Percentiles rank a stretch among this genome's conserved stretches.
These are phyloP conservation scores for Sigmodon hispidus DNA, from an alignment of 2,113 vertebrate species.

Conservation along the genomic window DNA sequence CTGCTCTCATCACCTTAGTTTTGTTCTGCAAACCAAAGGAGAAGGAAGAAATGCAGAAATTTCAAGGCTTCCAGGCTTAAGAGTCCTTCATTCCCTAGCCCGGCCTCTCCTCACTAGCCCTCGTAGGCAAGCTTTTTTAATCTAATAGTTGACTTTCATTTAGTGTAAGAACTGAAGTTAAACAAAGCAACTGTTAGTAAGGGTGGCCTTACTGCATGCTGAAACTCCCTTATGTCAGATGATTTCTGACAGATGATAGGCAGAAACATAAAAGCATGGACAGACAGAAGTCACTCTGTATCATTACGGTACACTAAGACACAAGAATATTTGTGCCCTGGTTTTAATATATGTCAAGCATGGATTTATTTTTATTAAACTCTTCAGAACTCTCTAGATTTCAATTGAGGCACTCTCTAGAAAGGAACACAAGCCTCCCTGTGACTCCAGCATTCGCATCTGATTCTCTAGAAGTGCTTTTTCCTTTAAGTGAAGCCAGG, in stretches of 20 bases:
- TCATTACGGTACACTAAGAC: neutral
- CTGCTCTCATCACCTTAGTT: neutral
- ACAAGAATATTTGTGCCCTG: neutral
- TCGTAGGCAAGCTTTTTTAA: neutral
- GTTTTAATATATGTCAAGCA: neutral
- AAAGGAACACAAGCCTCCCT: neutral
- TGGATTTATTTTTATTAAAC: constrained; percentile 30
- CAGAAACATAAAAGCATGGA: neutral
- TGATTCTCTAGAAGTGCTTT: constrained; percentile 30
- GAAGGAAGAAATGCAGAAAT: neutral
- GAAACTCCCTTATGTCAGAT: constrained; percentile 13
- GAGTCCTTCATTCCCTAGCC: neutral
- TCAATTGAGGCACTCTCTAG: neutral
- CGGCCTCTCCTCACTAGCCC: too few relatives aligned
- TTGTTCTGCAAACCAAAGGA: constrained; percentile 29
- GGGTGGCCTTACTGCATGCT: neutral
- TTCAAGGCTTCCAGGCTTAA: neutral
- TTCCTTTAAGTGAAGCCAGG: neutral
- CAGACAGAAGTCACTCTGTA: neutral
- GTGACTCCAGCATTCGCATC: neutral
- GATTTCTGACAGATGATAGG: constrained; percentile 9
- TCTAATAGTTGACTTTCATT: neutral
- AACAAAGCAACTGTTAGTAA: neutral
- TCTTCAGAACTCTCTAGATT: neutral
- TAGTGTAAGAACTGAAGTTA: constrained; percentile 7